A percentile compares a stretch with the other conserved stretches of the same genome.
Evolutionary conservation across 2,113 vertebrate genomes (phyloP).

Genomic region (Xenus cinereus): DNA sequence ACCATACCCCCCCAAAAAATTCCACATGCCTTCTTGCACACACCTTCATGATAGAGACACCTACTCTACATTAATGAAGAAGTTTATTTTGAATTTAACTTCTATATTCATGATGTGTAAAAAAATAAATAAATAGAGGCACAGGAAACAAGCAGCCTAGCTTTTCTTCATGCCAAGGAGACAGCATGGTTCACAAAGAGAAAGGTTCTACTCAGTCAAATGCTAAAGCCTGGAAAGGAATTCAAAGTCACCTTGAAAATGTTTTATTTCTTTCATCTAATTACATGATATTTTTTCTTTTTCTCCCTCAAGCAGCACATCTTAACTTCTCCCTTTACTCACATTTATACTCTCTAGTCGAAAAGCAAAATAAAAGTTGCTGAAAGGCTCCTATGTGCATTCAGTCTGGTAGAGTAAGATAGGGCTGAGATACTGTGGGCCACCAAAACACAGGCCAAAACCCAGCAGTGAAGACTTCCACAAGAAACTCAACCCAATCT

Average conservation of each 20-base stretch:
- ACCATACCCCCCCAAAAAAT: not conserved
- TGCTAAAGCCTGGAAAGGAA: not conserved
- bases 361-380: not conserved
- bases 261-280: not conserved
- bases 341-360: not conserved
- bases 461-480: not conserved
- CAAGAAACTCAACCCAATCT: not conserved
- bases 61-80: not conserved
- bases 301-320: not conserved
- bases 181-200: not conserved
- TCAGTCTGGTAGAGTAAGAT: not conserved
- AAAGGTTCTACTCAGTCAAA: not conserved
- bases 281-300: not conserved
- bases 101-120: not conserved
- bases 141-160: not conserved
- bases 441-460: not conserved
- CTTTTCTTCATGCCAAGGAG: not conserved
- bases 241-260: not conserved
- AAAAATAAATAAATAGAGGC: not conserved
- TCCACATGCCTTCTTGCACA: not conserved
- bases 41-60: not conserved
- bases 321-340: not conserved
- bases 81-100: not conserved
- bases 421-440: not conserved
- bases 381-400: not conserved